phyloP scores from a whole-genome alignment of 2,888 invertebrate genomes.

The Eurytoma californica region DNA sequence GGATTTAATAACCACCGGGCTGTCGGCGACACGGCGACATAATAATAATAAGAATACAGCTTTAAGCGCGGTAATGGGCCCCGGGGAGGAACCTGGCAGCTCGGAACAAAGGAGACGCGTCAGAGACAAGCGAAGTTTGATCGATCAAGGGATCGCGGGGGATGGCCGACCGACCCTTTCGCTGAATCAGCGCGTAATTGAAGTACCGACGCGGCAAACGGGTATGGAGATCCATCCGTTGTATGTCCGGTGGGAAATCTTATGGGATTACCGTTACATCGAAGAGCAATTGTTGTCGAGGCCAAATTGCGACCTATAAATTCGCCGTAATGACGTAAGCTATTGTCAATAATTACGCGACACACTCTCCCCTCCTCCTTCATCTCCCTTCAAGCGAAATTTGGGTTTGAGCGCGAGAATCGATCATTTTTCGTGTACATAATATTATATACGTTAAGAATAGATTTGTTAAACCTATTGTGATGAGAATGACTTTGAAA shows the following conservation, averaged over 20 bases:
- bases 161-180: neutral
- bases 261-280: no score
- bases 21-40: neutral
- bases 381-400: no score
- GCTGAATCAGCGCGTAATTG: conserved; percentile 30
- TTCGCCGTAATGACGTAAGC: neutral
- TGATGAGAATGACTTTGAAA: no score
- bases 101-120: neutral
- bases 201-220: conserved; percentile 3
- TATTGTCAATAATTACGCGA: neutral
- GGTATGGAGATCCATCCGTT: no score
- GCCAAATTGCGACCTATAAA: neutral
- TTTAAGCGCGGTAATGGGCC: neutral
- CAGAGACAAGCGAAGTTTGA: neutral
- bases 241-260: no score
- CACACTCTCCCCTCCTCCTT: no score
- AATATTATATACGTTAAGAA: no score
- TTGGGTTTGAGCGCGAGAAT: no score
- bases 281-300: no score
- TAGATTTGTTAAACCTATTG: no score
- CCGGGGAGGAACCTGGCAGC: neutral
- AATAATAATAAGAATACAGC: neutral
- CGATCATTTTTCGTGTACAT: no score
- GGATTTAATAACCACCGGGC: conserved; percentile 20
- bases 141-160: neutral